Evolutionary conservation across 2,888 invertebrate species (phyloP).

Genomic region (Ethmia dodecea): DNA sequence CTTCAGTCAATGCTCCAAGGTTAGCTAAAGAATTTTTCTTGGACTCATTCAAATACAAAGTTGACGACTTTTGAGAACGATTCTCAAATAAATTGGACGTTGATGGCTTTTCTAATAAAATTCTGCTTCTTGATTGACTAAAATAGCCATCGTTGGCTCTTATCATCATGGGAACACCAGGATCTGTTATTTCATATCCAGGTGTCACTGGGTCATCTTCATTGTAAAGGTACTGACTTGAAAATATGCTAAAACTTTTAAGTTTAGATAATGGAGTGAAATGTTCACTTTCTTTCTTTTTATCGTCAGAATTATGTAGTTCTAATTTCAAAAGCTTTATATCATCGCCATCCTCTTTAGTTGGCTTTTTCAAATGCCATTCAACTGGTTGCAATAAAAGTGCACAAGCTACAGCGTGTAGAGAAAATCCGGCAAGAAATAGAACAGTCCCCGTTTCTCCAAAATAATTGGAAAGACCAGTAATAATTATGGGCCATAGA

Average conservation of each 20-base stretch:
- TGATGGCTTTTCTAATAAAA: conserved; percentile 65
- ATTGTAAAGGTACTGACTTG: conserved; percentile 81
- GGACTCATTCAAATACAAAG: conserved; percentile 67
- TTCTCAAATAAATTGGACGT: conserved; percentile 66
- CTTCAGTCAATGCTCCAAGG: conserved; percentile 48
- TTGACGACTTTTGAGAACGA: conserved; percentile 64
- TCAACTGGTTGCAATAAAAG: conserved; percentile 85
- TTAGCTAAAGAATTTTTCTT: conserved; percentile 65
- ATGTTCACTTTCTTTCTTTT: conserved; percentile 53
- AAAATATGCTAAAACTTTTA: conserved; percentile 68
- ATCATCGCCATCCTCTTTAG: conserved; percentile 34
- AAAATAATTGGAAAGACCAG: conserved; percentile 76
- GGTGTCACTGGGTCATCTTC: conserved; percentile 79
- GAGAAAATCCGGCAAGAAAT: conserved; percentile 81
- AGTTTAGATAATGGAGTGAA: conserved; percentile 56
- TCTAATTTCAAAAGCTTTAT: conserved; percentile 38
- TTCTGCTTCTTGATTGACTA: conserved; percentile 69
- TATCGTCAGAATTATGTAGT: conserved; percentile 24
- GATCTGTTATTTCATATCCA: conserved; percentile 81
- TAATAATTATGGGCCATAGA: conserved; percentile 84
- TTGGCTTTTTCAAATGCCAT: conserved; percentile 80
- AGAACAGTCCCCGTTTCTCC: conserved; percentile 82
- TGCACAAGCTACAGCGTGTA: conserved; percentile 82
- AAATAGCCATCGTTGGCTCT: conserved; percentile 80
- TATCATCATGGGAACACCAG: conserved; percentile 82